These are phyloP conservation scores for Anguilla marmorata DNA, from an alignment of 2,797 vertebrate genomes.

Conservation along the genomic window DNA sequence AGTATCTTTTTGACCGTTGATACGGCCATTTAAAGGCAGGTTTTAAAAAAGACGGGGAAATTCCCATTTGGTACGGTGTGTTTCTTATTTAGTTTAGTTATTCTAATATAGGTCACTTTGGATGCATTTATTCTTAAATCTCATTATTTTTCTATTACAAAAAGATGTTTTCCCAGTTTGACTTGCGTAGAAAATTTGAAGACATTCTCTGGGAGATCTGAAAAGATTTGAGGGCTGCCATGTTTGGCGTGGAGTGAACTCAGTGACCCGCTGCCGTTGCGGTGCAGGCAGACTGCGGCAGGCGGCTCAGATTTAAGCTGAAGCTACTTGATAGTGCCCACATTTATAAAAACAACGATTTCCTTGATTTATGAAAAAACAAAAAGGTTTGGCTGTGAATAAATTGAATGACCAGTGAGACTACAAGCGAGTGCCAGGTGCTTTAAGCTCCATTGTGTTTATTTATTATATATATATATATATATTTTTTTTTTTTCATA, in stretches of 20 bases:
- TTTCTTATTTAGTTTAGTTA: conserved; percentile 51
- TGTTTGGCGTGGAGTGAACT: neutral
- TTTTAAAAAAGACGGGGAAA: conserved; percentile 6
- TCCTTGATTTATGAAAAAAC: neutral
- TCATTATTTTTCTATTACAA: conserved; percentile 62
- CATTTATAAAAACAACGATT: neutral
- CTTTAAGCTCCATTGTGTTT: conserved; percentile 13
- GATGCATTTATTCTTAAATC: conserved; percentile 52
- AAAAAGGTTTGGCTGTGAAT: neutral
- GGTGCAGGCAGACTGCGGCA: neutral
- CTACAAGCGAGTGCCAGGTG: neutral
- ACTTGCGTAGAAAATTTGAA: neutral
- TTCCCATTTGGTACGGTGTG: conserved; percentile 40
- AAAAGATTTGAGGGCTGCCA: neutral
- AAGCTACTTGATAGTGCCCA: neutral
- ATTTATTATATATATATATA: neutral
- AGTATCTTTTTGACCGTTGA: neutral
- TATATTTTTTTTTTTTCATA: conserved; percentile 20
- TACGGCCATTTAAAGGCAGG: neutral
- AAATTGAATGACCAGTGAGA: neutral
- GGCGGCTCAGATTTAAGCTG: neutral
- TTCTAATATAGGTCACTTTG: conserved; percentile 67
- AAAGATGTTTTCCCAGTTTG: conserved; percentile 43
- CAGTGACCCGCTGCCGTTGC: neutral
- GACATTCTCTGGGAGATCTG: neutral